These are phyloP conservation scores for Mythimna impura DNA, from an alignment of 2,888 invertebrate genomes.

Conservation along the genomic window DNA sequence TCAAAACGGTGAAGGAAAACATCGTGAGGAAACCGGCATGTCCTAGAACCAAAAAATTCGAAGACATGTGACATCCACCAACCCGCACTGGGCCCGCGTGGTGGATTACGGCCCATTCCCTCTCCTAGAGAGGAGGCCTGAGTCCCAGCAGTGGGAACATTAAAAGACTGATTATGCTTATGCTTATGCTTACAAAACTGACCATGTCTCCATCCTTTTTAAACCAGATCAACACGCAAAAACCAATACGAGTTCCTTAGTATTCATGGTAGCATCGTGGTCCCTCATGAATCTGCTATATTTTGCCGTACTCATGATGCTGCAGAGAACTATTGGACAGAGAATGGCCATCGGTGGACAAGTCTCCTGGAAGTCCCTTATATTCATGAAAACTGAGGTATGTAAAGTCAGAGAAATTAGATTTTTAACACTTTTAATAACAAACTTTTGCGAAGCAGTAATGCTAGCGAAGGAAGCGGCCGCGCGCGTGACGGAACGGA, in stretches of 20 bases:
- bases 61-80: too few species aligned
- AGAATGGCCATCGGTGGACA: constrained; percentile 81
- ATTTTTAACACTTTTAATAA: neutral
- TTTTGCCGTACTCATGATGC: constrained; percentile 79
- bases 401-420: neutral
- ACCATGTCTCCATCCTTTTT: neutral
- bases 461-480: too few species aligned
- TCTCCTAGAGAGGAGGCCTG: too few species aligned
- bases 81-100: too few species aligned
- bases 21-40: too few species aligned
- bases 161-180: too few species aligned
- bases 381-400: constrained; percentile 80
- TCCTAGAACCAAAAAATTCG: too few species aligned
- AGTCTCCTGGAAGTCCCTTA: constrained; percentile 82
- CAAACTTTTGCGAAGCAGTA: too few species aligned
- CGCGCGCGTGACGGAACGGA: too few species aligned
- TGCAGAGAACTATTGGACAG: constrained; percentile 81
- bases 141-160: too few species aligned
- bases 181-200: neutral
- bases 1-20: too few species aligned
- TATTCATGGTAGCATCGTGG: constrained; percentile 78
- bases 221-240: constrained; percentile 8
- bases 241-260: constrained; percentile 55
- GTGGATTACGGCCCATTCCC: too few species aligned
- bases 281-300: constrained; percentile 75